Evolutionary conservation across 2,113 vertebrate species (phyloP), one percentile per base, ranked within the genome.

Genomic region (Anhinga rufa): DNA sequence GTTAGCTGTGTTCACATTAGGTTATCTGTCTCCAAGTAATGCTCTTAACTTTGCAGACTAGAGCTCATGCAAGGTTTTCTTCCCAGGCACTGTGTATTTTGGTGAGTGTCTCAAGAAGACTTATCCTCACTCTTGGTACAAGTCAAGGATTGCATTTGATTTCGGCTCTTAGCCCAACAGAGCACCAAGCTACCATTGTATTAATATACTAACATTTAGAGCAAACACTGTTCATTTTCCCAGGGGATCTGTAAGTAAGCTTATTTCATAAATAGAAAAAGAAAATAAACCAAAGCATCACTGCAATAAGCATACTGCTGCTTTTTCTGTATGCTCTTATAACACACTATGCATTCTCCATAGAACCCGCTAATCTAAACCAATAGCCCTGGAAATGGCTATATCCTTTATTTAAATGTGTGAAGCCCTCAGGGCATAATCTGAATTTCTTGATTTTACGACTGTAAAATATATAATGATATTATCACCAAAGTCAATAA

Each of bases 341-440:
- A 82, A 83, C 44, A 52, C 52, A 38, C 69, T 72, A 52, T 7
- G 6, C 62, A 71, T 70, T 25, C 84, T 62, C 90, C 36, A 12
- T 40, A 80, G 92, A 85, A 61, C 86, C 29, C 5, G 7, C 70
- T 95, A 95, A 95, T 91, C 83, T 96, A 93, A 95, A 93, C 90
- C 87, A 68, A 86, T 81, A 95, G 93, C 82, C 84, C 29, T 70
- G 49, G 88, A 97, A 96, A 96, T 82, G 64, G 52, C 71, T 95
- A 83, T 91, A 94, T 91, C 86, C 88, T 96, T 97, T 97, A 97
- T 97, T 96, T 95, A 97, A 97, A 97, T 93, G 66, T 92, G 78
- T 74, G 66, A 80, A 60, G 49, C 54, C 68, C 70, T 72, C 58
- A 24, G 91, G 89, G 92, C 52, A 93, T 58, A 14, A 64, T 92